Evolutionary conservation across 2,113 vertebrate genomes (phyloP).

Genomic region (Cranoglanis bouderius): DNA sequence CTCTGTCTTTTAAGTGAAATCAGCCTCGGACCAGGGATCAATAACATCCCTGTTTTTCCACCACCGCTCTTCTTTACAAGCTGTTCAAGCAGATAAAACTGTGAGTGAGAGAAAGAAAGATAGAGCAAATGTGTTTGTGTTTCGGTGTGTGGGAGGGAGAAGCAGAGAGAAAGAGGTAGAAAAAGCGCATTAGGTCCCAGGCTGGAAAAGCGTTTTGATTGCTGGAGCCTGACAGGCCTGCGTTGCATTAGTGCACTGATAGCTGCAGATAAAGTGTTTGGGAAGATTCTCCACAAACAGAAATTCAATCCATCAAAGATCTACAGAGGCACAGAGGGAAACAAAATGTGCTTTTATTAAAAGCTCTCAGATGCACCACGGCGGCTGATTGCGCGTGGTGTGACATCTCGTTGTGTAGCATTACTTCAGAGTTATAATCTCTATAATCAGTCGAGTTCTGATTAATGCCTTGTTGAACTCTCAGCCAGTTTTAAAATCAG

Average conservation of each 20-base stretch:
- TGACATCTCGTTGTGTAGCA: not conserved
- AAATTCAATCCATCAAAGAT: slow-evolving; percentile 44
- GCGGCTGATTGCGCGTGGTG: not conserved
- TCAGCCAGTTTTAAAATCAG: not conserved
- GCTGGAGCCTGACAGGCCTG: slow-evolving; percentile 35
- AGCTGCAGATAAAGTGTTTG: slow-evolving; percentile 39
- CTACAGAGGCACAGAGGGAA: slow-evolving; percentile 15
- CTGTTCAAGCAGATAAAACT: slow-evolving; percentile 70
- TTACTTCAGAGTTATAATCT: slow-evolving; percentile 18
- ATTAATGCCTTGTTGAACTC: not conserved
- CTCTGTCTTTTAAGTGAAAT: slow-evolving; percentile 66
- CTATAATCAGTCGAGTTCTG: slow-evolving; percentile 14
- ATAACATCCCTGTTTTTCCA: slow-evolving; percentile 66
- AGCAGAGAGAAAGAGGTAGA: slow-evolving; percentile 36
- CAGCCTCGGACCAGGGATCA: slow-evolving; percentile 61
- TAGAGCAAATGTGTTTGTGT: slow-evolving; percentile 13
- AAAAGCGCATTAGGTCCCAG: slow-evolving; percentile 33
- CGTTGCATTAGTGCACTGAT: slow-evolving; percentile 39
- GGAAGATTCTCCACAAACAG: slow-evolving; percentile 35
- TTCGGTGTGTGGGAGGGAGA: slow-evolving; percentile 13
- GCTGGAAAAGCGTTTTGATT: slow-evolving; percentile 39
- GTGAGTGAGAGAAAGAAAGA: slow-evolving; percentile 13
- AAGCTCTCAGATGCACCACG: not conserved
- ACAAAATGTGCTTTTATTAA: slow-evolving; percentile 52
- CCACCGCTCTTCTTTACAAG: slow-evolving; percentile 63